Conservation (phyloP, 2,797 vertebrate species). For the Chelon labrosus region DNA sequence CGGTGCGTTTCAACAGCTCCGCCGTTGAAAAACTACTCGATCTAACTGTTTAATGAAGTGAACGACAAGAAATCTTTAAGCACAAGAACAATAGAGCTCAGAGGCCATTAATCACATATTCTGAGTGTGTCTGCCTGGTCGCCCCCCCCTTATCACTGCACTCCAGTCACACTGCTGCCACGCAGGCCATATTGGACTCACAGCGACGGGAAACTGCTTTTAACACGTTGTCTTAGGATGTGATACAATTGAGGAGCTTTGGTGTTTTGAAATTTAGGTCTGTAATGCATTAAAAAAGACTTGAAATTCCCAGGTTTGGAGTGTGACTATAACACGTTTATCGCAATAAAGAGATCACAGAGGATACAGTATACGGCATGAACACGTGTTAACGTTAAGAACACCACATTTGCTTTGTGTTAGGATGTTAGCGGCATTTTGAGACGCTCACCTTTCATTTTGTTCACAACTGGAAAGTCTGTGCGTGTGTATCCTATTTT, state of each 20-base stretch:
- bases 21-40: conserved; percentile 61
- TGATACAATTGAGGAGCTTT: background rate
- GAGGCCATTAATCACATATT: conserved; percentile 78
- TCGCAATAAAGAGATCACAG: background rate
- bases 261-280: too few species aligned
- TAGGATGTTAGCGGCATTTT: background rate
- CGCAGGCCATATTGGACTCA: conserved; percentile 26
- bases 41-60: conserved; percentile 79
- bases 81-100: conserved; percentile 70
- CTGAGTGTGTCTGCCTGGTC: conserved; percentile 51
- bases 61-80: conserved; percentile 81
- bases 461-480: background rate
- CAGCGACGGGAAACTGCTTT: conserved; percentile 29
- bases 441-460: background rate
- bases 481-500: background rate
- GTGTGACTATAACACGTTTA: background rate
- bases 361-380: background rate
- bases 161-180: conserved; percentile 45
- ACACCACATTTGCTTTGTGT: background rate
- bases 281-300: background rate
- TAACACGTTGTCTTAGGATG: conserved; percentile 22
- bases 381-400: too few species aligned
- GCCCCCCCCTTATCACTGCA: conserved; percentile 52
- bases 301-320: conserved; percentile 7
- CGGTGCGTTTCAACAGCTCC: conserved; percentile 42